Conservation (phyloP, 1,140 invertebrate genomes). For the Megathymus violae region DNA sequence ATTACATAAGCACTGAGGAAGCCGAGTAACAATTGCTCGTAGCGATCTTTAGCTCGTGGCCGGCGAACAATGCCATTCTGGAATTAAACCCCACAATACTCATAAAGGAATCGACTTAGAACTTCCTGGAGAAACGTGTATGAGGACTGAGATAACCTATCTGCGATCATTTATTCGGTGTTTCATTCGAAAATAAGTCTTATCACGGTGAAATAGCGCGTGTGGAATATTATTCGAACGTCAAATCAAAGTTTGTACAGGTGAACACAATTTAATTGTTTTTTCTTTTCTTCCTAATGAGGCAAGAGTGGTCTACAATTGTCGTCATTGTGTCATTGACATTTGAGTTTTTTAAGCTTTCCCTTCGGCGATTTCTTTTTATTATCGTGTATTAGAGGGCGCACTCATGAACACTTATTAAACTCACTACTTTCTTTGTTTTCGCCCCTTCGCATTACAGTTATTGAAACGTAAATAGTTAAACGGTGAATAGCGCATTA, state of each 20-base stretch:
- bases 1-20: constrained; percentile 20
- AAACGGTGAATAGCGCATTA: neutral
- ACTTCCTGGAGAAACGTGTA: constrained; percentile 61
- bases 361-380: constrained; percentile 38
- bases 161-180: constrained; percentile 15
- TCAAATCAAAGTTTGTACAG: constrained; percentile 43
- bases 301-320: constrained; percentile 72
- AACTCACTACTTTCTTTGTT: constrained; percentile 25
- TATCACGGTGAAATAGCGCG: constrained; percentile 42
- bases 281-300: constrained; percentile 79
- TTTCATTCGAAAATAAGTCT: constrained; percentile 37
- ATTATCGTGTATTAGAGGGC: constrained; percentile 44
- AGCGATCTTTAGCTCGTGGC: constrained; percentile 55
- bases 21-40: constrained; percentile 42
- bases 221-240: constrained; percentile 12
- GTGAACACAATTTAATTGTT: constrained; percentile 66
- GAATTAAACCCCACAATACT: constrained; percentile 73
- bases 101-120: constrained; percentile 70
- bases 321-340: constrained; percentile 69
- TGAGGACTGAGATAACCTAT: constrained; percentile 40
- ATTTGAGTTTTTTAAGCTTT: constrained; percentile 50
- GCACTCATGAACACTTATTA: constrained; percentile 22
- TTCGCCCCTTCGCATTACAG: constrained; percentile 9
- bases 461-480: constrained; percentile 3
- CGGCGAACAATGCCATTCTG: constrained; percentile 71